Percentiles rank a stretch among this genome's conserved stretches.
These are phyloP conservation scores for Mormyrus iriodes DNA, from an alignment of 2,113 vertebrate genomes.

Conservation along the genomic window DNA sequence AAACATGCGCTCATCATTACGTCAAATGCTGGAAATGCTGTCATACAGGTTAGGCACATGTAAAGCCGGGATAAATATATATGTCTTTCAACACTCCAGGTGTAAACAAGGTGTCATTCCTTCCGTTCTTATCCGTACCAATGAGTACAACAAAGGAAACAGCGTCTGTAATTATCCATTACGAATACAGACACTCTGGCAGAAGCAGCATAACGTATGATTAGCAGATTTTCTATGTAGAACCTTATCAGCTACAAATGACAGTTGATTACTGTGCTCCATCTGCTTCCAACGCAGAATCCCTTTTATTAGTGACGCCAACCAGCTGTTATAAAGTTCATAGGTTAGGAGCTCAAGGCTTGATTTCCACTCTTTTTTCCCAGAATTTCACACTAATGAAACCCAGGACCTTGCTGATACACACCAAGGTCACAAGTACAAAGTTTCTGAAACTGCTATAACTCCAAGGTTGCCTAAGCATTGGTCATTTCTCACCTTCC, in stretches of 20 bases:
- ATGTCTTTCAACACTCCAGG: neutral
- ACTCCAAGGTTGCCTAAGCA: neutral
- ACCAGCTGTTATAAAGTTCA: neutral
- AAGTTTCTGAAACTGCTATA: neutral
- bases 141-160: neutral
- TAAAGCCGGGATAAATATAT: neutral
- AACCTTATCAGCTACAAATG: conserved; percentile 2
- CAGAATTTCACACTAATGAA: neutral
- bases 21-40: neutral
- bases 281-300: neutral
- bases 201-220: neutral
- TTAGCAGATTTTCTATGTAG: neutral
- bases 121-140: neutral
- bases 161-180: neutral
- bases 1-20: neutral
- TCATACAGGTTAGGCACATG: neutral
- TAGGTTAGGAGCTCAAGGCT: neutral
- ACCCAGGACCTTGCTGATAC: neutral
- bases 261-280: neutral
- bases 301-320: neutral
- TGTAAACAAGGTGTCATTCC: neutral
- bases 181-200: neutral
- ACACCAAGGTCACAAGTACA: neutral
- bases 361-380: neutral
- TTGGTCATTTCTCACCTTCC: neutral